These are phyloP conservation scores for Noctua pronuba DNA, from an alignment of 2,888 invertebrate genomes.

Conservation along the genomic window DNA sequence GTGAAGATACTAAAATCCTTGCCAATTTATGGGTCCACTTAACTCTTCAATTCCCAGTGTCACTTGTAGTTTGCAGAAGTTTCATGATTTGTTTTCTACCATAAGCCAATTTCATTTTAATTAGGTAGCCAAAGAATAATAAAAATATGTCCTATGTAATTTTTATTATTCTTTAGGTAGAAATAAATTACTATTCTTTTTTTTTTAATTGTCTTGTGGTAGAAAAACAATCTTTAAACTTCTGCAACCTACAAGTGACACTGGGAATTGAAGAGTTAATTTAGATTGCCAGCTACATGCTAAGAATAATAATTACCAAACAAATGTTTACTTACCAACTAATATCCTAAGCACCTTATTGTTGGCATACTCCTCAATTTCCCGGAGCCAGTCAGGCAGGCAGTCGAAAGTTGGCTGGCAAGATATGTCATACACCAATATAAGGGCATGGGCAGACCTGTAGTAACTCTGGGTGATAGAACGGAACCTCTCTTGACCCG, in stretches of 20 bases:
- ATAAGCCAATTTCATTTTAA: too few species aligned
- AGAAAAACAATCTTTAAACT: too few species aligned
- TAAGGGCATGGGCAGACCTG: slow-evolving; percentile 98
- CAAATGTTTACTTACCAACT: slow-evolving; percentile 93
- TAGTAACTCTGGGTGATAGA: slow-evolving; percentile 99
- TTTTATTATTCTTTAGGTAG: too few species aligned
- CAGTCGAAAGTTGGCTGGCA: slow-evolving; percentile 99
- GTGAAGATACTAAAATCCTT: neutral
- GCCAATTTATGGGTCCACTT: neutral
- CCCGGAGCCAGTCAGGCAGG: slow-evolving; percentile 98
- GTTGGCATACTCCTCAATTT: slow-evolving; percentile 99
- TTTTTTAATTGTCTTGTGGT: too few species aligned
- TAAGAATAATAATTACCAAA: neutral
- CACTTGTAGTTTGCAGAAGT: too few species aligned
- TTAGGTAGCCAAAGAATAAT: too few species aligned
- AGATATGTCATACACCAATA: slow-evolving; percentile 99
- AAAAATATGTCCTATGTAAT: too few species aligned
- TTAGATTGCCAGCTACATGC: neutral
- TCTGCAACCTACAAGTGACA: too few species aligned
- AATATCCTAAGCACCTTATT: slow-evolving; percentile 98
- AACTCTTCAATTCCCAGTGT: too few species aligned
- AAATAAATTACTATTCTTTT: too few species aligned
- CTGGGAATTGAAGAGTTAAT: too few species aligned
- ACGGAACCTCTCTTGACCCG: slow-evolving; percentile 98
- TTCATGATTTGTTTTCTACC: too few species aligned